phyloP scores from a whole-genome alignment of 2,888 invertebrate genomes.

The Andrena praecox region DNA sequence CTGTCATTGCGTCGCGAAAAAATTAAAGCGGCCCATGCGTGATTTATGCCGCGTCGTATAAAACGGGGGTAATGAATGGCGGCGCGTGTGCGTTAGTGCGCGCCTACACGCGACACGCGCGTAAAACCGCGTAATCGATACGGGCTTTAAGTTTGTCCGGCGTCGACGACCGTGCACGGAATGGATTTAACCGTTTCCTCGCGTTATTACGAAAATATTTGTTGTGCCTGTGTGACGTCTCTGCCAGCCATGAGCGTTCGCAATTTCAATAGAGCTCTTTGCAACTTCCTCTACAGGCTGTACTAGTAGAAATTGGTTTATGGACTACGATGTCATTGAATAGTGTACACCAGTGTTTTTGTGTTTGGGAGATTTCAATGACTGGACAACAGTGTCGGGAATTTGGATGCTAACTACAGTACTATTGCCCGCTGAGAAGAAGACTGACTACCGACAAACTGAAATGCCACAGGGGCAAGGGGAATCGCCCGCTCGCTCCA shows the following conservation, averaged over 20 bases:
- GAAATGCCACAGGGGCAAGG: too few species aligned
- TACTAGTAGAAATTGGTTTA: too few species aligned
- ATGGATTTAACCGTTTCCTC: constrained; percentile 12
- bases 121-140: constrained; percentile 53
- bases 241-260: not conserved
- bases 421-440: too few species aligned
- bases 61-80: constrained; percentile 44
- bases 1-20: constrained; percentile 44
- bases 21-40: constrained; percentile 54
- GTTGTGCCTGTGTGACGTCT: not conserved
- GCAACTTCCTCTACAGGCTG: not conserved
- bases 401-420: too few species aligned
- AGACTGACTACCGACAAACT: too few species aligned
- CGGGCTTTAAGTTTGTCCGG: constrained; percentile 35
- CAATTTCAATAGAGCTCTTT: not conserved
- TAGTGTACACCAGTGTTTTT: too few species aligned
- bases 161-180: constrained; percentile 21
- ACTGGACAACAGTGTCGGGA: too few species aligned
- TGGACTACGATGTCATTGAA: too few species aligned
- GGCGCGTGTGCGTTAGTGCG: constrained; percentile 7
- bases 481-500: too few species aligned
- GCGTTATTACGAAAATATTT: not conserved
- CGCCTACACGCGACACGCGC: constrained; percentile 15
- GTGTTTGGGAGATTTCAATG: too few species aligned
- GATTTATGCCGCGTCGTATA: constrained; percentile 48